Evolutionary conservation across 2,888 invertebrate genomes (phyloP).

Genomic region (Lepidonotus clava): DNA sequence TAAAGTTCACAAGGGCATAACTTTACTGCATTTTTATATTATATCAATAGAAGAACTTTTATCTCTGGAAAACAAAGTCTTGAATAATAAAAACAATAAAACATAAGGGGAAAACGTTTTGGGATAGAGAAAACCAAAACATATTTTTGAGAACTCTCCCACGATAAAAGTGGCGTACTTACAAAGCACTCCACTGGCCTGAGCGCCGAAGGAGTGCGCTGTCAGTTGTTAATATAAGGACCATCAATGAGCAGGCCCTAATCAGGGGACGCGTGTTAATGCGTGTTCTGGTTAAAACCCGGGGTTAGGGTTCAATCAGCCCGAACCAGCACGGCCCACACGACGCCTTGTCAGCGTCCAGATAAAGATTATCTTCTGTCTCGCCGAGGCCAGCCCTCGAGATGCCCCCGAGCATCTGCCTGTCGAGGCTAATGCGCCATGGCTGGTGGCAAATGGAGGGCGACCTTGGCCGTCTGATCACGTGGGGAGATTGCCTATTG

Average conservation of each 20-base stretch:
- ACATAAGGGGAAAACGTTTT: too few relatives aligned
- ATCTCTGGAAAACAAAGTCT: too few relatives aligned
- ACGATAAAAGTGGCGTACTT: too few relatives aligned
- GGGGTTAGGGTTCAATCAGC: not conserved
- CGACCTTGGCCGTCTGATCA: constrained; percentile 28
- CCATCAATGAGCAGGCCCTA: not conserved
- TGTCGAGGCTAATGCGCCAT: constrained; percentile 47
- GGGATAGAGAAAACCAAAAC: too few relatives aligned
- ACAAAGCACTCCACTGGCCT: too few relatives aligned
- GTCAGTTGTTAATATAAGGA: not conserved
- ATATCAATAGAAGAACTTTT: too few relatives aligned
- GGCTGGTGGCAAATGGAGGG: constrained; percentile 47
- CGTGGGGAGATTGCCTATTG: not conserved
- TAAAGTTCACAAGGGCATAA: too few relatives aligned
- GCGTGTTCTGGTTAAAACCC: constrained; percentile 28
- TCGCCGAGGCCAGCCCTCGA: not conserved
- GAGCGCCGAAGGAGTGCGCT: too few relatives aligned
- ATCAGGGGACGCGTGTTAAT: constrained; percentile 10
- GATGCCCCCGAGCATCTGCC: constrained; percentile 15
- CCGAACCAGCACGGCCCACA: not conserved
- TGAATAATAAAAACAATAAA: too few relatives aligned
- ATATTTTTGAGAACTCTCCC: too few relatives aligned
- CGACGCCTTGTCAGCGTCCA: not conserved
- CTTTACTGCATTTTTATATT: too few relatives aligned
- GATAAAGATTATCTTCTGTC: constrained; percentile 40